These are phyloP conservation scores for Acronicta leporina DNA, from an alignment of 2,888 invertebrate species.

Conservation along the genomic window DNA sequence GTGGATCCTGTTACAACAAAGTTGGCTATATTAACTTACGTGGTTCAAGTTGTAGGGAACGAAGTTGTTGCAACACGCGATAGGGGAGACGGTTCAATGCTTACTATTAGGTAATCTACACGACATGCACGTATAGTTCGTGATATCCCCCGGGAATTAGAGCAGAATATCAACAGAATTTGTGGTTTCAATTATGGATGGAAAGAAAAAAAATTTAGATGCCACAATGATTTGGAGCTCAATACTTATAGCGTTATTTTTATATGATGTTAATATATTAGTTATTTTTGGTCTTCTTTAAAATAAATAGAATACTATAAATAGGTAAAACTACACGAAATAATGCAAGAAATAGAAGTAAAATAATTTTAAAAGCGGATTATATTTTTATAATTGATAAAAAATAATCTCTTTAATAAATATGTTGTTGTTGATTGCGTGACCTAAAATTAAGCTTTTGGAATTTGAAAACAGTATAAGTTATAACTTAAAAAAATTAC, in stretches of 20 bases:
- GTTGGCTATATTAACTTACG: constrained; percentile 34
- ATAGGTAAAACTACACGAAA: too few species aligned
- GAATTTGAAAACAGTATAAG: constrained; percentile 10
- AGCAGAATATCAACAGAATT: neutral
- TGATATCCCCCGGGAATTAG: constrained; percentile 15
- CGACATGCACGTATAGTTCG: constrained; percentile 3
- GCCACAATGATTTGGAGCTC: too few species aligned
- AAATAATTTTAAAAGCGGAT: constrained; percentile 4
- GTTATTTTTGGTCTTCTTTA: too few species aligned
- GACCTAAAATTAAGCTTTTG: constrained; percentile 12
- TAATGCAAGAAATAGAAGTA: neutral
- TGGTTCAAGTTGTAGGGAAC: constrained; percentile 26
- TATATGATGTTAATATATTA: too few species aligned
- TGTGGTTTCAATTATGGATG: neutral
- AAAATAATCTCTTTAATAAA: too few species aligned
- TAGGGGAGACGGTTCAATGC: constrained; percentile 13
- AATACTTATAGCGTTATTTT: too few species aligned
- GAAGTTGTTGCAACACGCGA: constrained; percentile 9
- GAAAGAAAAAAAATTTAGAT: too few species aligned
- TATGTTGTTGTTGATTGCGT: neutral
- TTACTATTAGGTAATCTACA: constrained; percentile 19
- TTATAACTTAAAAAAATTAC: constrained; percentile 57
- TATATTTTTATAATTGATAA: too few species aligned
- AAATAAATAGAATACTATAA: too few species aligned
- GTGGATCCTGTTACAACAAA: constrained; percentile 91